Evolutionary conservation across 2,113 vertebrate genomes (phyloP).

Genomic region (Gymnorhina tibicen): DNA sequence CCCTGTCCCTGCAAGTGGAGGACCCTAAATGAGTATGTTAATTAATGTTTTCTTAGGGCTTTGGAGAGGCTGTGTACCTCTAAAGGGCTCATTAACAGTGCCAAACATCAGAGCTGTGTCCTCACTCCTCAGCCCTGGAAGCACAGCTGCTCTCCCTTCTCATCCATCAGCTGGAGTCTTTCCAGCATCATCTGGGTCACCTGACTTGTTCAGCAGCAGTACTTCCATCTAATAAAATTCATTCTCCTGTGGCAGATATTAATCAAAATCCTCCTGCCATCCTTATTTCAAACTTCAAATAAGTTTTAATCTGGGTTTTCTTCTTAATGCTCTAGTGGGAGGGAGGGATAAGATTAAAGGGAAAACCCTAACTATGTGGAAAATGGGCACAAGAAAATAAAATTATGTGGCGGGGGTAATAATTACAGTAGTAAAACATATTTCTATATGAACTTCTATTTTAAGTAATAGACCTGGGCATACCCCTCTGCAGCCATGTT

Average conservation of each 20-base stretch:
- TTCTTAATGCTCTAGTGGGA: neutral
- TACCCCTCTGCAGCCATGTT: neutral
- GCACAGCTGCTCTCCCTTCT: neutral
- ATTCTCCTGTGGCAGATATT: neutral
- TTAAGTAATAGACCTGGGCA: neutral
- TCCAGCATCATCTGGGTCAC: neutral
- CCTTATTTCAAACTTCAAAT: neutral
- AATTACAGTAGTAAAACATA: fast-evolving
- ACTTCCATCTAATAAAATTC: neutral
- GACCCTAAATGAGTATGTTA: neutral
- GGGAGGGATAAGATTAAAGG: neutral
- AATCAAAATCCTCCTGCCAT: neutral
- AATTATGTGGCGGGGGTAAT: neutral
- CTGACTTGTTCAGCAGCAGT: neutral
- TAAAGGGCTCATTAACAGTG: neutral
- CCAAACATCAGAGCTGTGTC: neutral
- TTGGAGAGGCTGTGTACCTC: neutral
- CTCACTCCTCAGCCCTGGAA: neutral
- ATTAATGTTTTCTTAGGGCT: neutral
- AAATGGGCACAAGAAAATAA: neutral
- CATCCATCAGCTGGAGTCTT: neutral
- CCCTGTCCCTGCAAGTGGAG: neutral
- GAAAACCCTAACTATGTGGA: neutral
- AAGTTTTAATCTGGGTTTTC: neutral
- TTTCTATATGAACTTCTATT: neutral